Conservation (phyloP, 2,888 invertebrate species). For the Nasonia oneida region DNA sequence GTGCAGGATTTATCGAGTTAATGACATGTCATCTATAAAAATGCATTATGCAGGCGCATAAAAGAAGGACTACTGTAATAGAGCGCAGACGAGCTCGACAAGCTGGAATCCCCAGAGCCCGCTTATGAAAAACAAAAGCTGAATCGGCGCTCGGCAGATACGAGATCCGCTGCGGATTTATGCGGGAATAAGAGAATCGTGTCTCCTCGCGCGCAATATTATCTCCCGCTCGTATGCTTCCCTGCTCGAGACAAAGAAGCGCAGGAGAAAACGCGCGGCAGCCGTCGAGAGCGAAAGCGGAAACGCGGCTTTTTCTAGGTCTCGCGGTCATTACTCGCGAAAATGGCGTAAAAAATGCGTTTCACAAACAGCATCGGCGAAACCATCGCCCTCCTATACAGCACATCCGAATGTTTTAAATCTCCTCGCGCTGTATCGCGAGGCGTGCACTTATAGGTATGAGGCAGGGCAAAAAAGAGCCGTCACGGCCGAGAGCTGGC, state of each 20-base stretch:
- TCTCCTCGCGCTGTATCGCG: background rate
- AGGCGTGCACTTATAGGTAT: too few relatives aligned
- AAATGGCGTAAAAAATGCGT: too few relatives aligned
- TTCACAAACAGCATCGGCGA: background rate
- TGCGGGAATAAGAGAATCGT: constrained; percentile 48
- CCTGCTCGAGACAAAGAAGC: constrained; percentile 20
- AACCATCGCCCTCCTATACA: background rate
- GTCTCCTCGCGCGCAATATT: background rate
- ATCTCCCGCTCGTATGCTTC: background rate
- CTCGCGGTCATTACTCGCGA: background rate
- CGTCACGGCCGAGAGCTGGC: background rate
- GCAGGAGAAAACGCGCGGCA: background rate
- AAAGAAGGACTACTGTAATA: constrained; percentile 50
- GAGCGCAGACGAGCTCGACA: constrained; percentile 56
- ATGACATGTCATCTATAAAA: background rate
- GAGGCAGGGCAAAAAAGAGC: background rate
- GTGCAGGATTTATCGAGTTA: background rate
- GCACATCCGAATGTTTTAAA: constrained; percentile 1
- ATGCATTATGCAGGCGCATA: background rate
- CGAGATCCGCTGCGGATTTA: constrained; percentile 65
- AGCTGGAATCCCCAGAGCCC: background rate
- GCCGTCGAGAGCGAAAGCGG: constrained; percentile 16
- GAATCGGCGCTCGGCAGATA: constrained; percentile 25
- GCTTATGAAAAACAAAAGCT: constrained; percentile 22
- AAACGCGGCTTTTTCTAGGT: background rate